Evolutionary conservation across 2,797 vertebrate species (phyloP), one percentile per base, ranked within the genome.

Genomic region (Vipera latastei): DNA sequence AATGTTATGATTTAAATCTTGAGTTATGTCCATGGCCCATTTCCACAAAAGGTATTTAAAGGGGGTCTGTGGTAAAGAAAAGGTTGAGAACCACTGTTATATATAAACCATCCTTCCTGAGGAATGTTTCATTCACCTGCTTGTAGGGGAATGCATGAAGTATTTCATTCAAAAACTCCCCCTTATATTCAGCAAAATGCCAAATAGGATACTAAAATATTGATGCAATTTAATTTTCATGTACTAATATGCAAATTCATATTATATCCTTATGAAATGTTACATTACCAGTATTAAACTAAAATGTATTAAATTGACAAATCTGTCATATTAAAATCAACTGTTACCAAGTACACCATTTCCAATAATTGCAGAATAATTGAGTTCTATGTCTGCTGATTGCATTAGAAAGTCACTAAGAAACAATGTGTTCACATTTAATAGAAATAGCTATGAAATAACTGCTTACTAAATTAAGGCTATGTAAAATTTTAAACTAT

Each of bases 401-500:
- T 88, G 93, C 61, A 87, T 78, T 92, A 93, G 12, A 20, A 94
- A 96, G 92, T 94, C 65, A 93, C 22, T 4, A 92, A 93, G 51
- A 53, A 94, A 32, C 53, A 94, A 89, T 51, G 32, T 22, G 92
- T 91, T 92, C 94, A 51, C 20, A 95, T 53, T 91, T n/a, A 93
- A 93, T 86, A 59, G 53, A 18, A 32, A 60, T 78, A 94, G 91
- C 65, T 16, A 89, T 86, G 92, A n/a, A 91, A 86, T 57, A 53
- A 91, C 1, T 86, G 78, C 44, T 53, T 86, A 86, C 57, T 86
- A 94, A 95, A 94, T 94, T 94, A 90, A 92, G 91, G n/a, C 38
- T 53, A 53, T 93, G 93, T 0, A 89, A 22, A 94, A 25, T 2
- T 90, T 90, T 90, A 92, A 96, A 95, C 92, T 90, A 94, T 90